Percentiles rank a stretch among this genome's conserved stretches.
These are phyloP conservation scores for Pygocentrus nattereri DNA, from an alignment of 2,797 vertebrate species.

Conservation along the genomic window DNA sequence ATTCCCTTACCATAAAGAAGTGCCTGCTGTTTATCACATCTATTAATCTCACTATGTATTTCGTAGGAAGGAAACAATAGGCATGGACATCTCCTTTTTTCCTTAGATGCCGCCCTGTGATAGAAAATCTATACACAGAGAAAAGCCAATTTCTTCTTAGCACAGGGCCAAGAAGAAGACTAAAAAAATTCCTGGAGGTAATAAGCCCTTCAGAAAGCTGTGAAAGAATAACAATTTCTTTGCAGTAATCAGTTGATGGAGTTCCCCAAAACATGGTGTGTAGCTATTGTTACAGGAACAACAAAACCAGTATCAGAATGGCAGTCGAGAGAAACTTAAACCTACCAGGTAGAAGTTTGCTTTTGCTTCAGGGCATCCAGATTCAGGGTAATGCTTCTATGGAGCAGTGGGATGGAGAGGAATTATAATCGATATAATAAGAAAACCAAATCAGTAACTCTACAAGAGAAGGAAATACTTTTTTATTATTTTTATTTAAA, in stretches of 20 bases:
- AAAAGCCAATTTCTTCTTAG: conserved; percentile 78
- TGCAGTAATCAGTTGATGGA: neutral
- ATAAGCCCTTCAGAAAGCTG: neutral
- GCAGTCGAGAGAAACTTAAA: neutral
- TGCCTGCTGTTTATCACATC: conserved; percentile 65
- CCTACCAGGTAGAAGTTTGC: neutral
- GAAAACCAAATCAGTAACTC: too few relatives aligned
- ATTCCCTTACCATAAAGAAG: conserved; percentile 57
- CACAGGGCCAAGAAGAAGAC: conserved; percentile 70
- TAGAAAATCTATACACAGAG: conserved; percentile 81
- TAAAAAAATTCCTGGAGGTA: neutral
- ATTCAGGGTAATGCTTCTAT: neutral
- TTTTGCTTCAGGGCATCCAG: neutral
- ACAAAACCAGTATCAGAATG: neutral
- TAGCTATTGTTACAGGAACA: conserved; percentile 4
- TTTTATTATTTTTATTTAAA: too few relatives aligned
- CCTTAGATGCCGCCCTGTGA: conserved; percentile 75
- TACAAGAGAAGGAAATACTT: too few relatives aligned
- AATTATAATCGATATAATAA: too few relatives aligned
- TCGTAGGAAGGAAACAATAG: conserved; percentile 75
- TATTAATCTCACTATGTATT: conserved; percentile 79
- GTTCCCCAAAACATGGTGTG: neutral
- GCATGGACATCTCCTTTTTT: conserved; percentile 74
- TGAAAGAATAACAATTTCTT: conserved; percentile 10
- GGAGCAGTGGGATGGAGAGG: too few relatives aligned